phyloP scores from a whole-genome alignment of 2,113 vertebrate species.

The Meles meles region DNA sequence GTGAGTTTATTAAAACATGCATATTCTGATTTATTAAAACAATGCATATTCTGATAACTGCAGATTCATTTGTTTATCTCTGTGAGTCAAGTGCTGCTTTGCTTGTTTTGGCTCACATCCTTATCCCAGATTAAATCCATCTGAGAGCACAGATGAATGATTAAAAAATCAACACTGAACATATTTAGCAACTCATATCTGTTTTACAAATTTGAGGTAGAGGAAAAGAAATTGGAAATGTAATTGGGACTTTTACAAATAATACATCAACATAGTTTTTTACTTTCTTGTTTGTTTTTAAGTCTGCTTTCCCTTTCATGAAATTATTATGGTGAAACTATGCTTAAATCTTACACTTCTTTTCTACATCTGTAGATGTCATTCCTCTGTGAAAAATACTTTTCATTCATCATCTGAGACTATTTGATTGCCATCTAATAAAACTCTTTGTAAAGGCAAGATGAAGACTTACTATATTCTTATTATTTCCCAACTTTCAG shows the following conservation, averaged over 20 bases:
- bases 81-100: constrained; percentile 27
- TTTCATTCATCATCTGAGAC: neutral
- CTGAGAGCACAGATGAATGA: constrained; percentile 34
- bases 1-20: constrained; percentile 16
- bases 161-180: neutral
- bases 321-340: neutral
- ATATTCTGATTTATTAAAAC: neutral
- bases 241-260: neutral
- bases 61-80: constrained; percentile 53
- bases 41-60: constrained; percentile 24
- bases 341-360: neutral
- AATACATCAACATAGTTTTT: neutral
- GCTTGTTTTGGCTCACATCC: constrained; percentile 39
- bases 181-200: neutral
- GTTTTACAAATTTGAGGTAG: neutral
- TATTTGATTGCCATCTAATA: neutral
- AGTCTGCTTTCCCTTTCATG: neutral
- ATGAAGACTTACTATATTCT: neutral
- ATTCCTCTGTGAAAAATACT: neutral
- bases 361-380: neutral
- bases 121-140: constrained; percentile 36
- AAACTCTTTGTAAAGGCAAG: neutral
- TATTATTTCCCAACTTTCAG: neutral
- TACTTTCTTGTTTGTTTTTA: neutral
- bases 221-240: neutral